Base-by-base conservation (phyloP, 2,888 invertebrate genomes). In the Molanna angustata region DNA sequence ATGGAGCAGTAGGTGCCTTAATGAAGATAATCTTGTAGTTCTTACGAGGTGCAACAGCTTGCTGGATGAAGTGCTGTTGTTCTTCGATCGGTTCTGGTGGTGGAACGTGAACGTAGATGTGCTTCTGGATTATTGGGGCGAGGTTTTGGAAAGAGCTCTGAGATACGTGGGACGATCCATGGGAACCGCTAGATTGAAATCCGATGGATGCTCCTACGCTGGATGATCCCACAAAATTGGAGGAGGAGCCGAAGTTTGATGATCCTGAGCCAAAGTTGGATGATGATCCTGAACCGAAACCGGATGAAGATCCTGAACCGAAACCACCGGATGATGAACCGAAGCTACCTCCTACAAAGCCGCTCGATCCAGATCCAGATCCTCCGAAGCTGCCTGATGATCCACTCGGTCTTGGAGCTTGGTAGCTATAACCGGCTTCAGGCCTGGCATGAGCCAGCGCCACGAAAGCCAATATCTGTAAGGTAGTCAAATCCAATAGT, bases 21-120 rank as follows among this genome's bases (percentile, higher is more conserved):
- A 89, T 88, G 83, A 89, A 88, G 78, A 89, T 88, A 73, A 89
- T 89, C 72, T 88, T 88, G 82, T 89, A 87, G 74, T 88, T 87
- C 66, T 88, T 88, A 72, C 88, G 87, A 65, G 83, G 73, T 42
- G 85, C 78, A 53, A 83, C 80, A 39, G 83, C 81, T 9, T 80
- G 77, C 50, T 75, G 74, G 65, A 85, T 80, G 52, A 85, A 80
- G 66, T 84, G 80, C 59, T 80, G 78, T 62, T 84, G 84, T 65
- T 80, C 80, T 69, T 81, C 81, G 73, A 84, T 84, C 33, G 85
- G 86, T 72, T 88, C 88, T 81, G 87, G 87, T 69, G 88, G 88
- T 47, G 89, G 88, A 40, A 88, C 88, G 68, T 88, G 88, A 47
- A 88, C 88, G 82, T 88, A 89, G 76, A 86, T 86, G 80, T 86